A percentile compares a stretch with the other conserved stretches of the same genome.
These are phyloP conservation scores for Emydoidea blandingii DNA, from an alignment of 2,797 vertebrate species.

Conservation along the genomic window DNA sequence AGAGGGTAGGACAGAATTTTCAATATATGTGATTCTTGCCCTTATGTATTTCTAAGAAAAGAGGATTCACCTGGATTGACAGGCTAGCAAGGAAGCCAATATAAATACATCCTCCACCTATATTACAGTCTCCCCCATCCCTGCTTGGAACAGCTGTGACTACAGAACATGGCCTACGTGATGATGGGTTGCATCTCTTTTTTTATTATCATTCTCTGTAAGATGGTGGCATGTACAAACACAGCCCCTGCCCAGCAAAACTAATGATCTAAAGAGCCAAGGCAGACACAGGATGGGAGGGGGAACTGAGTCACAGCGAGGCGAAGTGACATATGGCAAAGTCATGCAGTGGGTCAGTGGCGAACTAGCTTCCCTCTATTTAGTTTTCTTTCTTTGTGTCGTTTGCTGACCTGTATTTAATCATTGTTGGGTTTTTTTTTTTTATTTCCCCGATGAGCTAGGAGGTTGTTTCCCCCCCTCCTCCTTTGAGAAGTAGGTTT, in stretches of 20 bases:
- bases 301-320: neutral
- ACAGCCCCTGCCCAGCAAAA: neutral
- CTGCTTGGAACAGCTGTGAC: neutral
- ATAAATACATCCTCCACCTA: fast-evolving
- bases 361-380: neutral
- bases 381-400: neutral
- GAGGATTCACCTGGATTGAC: neutral
- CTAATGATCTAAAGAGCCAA: neutral
- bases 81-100: neutral
- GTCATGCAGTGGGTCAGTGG: neutral
- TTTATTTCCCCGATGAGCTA: slow-evolving; percentile 43
- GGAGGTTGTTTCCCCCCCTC: neutral
- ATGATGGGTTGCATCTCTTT: neutral
- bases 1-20: neutral
- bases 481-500: slow-evolving; percentile 19
- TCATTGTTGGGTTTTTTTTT: neutral
- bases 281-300: slow-evolving; percentile 4
- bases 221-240: too few relatives aligned
- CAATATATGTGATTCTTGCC: neutral
- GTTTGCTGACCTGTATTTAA: neutral
- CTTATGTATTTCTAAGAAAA: neutral
- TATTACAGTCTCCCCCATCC: neutral
- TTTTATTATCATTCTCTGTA: neutral
- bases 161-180: fast-evolving
- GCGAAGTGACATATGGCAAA: neutral